Base-by-base conservation (phyloP, 1,140 invertebrate species). In the Laodelphax striatellus region DNA sequence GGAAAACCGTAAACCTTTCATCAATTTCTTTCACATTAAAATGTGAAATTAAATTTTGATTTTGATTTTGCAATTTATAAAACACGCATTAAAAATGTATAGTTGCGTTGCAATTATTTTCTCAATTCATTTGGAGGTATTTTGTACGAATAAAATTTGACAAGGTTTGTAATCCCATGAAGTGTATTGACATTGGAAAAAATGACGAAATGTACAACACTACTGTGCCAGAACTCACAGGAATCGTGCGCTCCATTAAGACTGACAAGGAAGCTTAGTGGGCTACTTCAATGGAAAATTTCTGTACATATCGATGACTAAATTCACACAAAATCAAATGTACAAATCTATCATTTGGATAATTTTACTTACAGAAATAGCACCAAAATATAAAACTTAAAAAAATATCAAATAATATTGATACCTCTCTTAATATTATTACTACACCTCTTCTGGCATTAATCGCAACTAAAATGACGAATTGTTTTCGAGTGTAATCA, bases 381-480 rank as follows among this genome's bases (percentile, higher is more conserved):
- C 21, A 17, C 5, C 21, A 19, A 50, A 19, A 50, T 50, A 50
- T 19, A 19, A 50, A 19, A 50, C 6, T 50, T 19, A 8, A 2
- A 50, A 50, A 50, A 5, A 38, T 38, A 38, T 5, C 3, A 38
- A 38, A 38, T 38, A 38, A 38, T 38, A 38, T 38, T 38, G 34
- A 38, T 38, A 38, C 34, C 10, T 3, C 1, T 14, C 5, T 3
- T 50, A 50, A 50, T 19, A 19, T 50, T 2, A 50, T 22, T 50
- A 19, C 21, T 50, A 50, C 21, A 19, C 5, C 28, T 55, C 59
- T 60, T 60, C 55, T 60, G 59, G 59, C 59, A 60, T 55, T 60
- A 60, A 60, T 60, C 52, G 59, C 55, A 60, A 60, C 59, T 60
- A 50, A 60, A 17, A 22, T 19, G 16, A 50, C 16, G 9, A 19